Conservation (phyloP, 2,113 vertebrate genomes). For the Crotalus tigris region DNA sequence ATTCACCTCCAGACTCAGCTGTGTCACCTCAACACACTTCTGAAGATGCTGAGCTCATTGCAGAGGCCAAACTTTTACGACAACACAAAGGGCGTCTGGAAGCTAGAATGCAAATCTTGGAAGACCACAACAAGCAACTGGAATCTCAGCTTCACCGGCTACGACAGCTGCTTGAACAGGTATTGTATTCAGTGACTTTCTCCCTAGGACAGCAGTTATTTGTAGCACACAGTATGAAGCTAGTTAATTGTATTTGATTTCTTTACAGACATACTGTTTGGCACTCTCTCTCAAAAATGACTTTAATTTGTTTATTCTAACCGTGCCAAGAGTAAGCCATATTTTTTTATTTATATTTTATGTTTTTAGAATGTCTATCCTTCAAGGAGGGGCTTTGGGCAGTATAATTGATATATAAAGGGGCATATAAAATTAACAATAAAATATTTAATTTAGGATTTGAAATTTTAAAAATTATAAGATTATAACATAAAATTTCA, state of each 20-base stretch:
- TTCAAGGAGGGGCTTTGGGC: background rate
- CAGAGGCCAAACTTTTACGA: constrained; percentile 86
- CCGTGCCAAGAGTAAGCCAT: background rate
- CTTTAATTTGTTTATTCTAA: background rate
- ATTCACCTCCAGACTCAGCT: constrained; percentile 71
- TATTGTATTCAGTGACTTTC: constrained; percentile 44
- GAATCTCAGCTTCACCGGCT: constrained; percentile 95
- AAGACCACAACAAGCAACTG: constrained; percentile 96
- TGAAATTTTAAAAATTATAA: background rate
- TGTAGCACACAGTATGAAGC: background rate
- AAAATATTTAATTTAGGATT: background rate
- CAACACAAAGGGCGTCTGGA: constrained; percentile 96
- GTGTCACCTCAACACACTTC: constrained; percentile 71
- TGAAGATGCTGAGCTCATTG: constrained; percentile 84
- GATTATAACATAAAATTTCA: background rate
- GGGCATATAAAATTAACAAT: background rate
- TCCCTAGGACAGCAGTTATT: rapidly evolving
- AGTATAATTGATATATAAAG: background rate
- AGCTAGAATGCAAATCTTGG: constrained; percentile 94
- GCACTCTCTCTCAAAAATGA: background rate
- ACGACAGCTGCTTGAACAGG: constrained; percentile 93
- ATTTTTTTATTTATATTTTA: background rate
- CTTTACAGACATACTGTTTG: background rate
- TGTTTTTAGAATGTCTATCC: background rate
- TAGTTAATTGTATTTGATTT: background rate